Evolutionary conservation across 1,140 invertebrate species (phyloP).

Genomic region (Pseudomyrmex sp.): DNA sequence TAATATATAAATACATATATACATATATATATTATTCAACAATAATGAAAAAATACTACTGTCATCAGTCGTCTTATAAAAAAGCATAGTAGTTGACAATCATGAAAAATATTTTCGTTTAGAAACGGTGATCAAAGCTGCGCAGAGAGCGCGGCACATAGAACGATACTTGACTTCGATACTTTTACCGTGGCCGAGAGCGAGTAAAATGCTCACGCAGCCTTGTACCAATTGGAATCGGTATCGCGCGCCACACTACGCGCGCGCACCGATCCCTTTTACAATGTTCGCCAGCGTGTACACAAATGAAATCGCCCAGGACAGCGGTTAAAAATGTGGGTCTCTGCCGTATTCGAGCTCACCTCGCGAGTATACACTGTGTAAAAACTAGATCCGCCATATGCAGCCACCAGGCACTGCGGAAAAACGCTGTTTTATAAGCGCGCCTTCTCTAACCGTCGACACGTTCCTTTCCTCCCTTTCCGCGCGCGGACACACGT

Average conservation of each 20-base stretch:
- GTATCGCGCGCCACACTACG: conserved; percentile 46
- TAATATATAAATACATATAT: no score
- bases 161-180: conserved; percentile 62
- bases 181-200: conserved; percentile 73
- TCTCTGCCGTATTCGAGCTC: conserved; percentile 49
- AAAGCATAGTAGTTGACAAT: not conserved
- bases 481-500: not conserved
- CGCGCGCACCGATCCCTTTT: conserved; percentile 66
- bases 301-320: conserved; percentile 64
- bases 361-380: conserved; percentile 37
- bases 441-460: conserved; percentile 45
- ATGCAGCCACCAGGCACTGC: conserved; percentile 16
- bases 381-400: conserved; percentile 59
- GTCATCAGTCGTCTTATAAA: no score
- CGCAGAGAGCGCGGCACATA: conserved; percentile 1
- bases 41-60: no score
- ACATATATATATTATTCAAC: no score
- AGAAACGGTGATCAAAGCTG: conserved; percentile 62
- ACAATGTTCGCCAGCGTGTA: conserved; percentile 60
- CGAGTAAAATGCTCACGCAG: conserved; percentile 72
- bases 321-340: conserved; percentile 61
- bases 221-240: conserved; percentile 76
- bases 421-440: conserved; percentile 54
- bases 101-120: conserved; percentile 24
- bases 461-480: conserved; percentile 35